Conservation (phyloP, 1,140 invertebrate species). For the Neoseiulus cucumeris region DNA sequence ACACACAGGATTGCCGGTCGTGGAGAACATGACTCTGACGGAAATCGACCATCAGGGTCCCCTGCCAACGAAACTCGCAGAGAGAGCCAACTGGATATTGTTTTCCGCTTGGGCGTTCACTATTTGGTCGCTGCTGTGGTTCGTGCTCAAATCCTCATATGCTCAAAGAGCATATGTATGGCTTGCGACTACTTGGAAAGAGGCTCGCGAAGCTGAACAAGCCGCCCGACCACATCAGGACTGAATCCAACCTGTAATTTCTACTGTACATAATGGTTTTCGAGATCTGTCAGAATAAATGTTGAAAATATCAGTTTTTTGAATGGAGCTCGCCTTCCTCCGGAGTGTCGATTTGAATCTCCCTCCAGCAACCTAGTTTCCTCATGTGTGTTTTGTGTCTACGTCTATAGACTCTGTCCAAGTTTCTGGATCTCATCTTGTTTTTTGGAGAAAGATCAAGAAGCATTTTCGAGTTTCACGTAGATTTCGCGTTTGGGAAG, state of each 20-base stretch:
- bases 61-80: not conserved
- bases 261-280: too few relatives aligned
- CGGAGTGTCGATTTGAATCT: too few relatives aligned
- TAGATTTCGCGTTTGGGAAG: too few relatives aligned
- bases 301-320: too few relatives aligned
- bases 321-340: too few relatives aligned
- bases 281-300: too few relatives aligned
- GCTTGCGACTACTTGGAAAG: not conserved
- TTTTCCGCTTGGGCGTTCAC: not conserved
- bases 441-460: too few relatives aligned
- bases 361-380: too few relatives aligned
- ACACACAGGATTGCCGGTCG: constrained; percentile 38
- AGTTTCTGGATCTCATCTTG: too few relatives aligned
- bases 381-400: too few relatives aligned
- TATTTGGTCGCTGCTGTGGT: not conserved
- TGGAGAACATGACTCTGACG: not conserved
- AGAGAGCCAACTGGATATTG: not conserved
- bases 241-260: not conserved
- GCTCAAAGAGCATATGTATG: not conserved
- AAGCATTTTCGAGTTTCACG: too few relatives aligned
- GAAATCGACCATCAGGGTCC: not conserved
- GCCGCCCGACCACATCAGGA: not conserved
- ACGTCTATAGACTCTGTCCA: too few relatives aligned
- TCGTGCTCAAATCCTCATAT: not conserved
- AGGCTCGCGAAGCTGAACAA: constrained; percentile 4